These are phyloP conservation scores for Sander vitreus DNA, from an alignment of 2,113 vertebrate genomes.

Conservation along the genomic window DNA sequence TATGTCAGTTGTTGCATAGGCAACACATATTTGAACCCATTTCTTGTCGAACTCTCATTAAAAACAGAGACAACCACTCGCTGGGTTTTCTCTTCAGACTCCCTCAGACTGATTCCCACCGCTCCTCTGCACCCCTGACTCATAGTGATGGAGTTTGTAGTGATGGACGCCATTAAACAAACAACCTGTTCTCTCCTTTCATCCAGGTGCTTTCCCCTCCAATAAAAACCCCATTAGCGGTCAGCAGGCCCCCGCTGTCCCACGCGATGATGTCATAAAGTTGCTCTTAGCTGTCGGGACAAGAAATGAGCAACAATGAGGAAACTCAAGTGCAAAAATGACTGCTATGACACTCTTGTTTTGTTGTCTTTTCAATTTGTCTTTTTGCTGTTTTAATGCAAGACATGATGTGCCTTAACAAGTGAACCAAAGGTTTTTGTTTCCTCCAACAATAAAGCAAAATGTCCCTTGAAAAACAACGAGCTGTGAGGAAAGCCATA, in stretches of 20 bases:
- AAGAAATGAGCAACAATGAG: background rate
- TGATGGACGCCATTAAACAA: conserved; percentile 59
- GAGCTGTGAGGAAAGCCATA: background rate
- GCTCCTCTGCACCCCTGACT: conserved; percentile 27
- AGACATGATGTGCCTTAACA: background rate
- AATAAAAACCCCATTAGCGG: conserved; percentile 61
- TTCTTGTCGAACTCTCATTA: background rate
- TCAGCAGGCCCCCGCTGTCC: conserved; percentile 11
- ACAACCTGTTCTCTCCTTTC: conserved; percentile 61
- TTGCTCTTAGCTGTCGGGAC: conserved; percentile 38
- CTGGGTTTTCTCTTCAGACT: background rate
- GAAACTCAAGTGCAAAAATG: background rate
- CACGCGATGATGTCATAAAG: conserved; percentile 67
- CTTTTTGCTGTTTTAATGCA: conserved; percentile 6
- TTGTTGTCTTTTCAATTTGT: background rate
- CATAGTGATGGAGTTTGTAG: conserved; percentile 49
- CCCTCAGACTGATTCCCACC: conserved; percentile 40
- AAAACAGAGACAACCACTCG: too few species aligned
- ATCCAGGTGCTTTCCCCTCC: conserved; percentile 67
- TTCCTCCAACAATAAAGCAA: background rate
- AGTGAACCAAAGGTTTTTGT: background rate
- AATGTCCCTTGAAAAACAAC: background rate
- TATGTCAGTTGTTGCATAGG: too few species aligned
- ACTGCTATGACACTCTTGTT: background rate
- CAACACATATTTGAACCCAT: background rate